These are phyloP conservation scores for Spatulosminthurus flaviceps DNA, from an alignment of 2,888 invertebrate genomes.

Conservation along the genomic window DNA sequence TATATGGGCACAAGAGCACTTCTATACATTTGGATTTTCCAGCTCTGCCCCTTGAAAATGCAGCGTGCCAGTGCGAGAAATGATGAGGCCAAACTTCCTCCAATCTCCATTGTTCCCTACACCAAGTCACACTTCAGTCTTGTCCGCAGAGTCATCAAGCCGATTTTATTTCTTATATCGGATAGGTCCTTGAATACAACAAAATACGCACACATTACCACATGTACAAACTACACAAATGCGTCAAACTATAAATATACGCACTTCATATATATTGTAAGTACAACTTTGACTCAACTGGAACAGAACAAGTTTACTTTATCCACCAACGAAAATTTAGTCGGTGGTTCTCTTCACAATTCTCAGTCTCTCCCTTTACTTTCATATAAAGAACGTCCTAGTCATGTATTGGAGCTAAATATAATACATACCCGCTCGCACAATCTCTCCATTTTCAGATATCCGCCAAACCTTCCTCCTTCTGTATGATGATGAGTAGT, in stretches of 20 bases:
- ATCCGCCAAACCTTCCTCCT: too few relatives aligned
- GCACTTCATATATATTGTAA: too few relatives aligned
- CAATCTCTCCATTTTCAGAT: neutral
- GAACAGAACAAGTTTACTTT: neutral
- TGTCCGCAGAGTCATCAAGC: constrained; percentile 22
- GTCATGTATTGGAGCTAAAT: neutral
- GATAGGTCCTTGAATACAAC: constrained; percentile 1
- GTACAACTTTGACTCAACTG: neutral
- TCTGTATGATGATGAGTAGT: neutral
- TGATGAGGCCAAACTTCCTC: constrained; percentile 60
- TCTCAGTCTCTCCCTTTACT: neutral
- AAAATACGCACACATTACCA: neutral
- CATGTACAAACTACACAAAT: neutral
- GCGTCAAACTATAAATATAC: too few relatives aligned
- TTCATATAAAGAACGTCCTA: neutral
- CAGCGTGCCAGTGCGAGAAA: constrained; percentile 59
- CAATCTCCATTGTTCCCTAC: constrained; percentile 50
- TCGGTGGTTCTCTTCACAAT: neutral
- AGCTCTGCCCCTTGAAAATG: constrained; percentile 43
- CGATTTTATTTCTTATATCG: constrained; percentile 31
- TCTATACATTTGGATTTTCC: constrained; percentile 32
- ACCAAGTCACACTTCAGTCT: constrained; percentile 53
- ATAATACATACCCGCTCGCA: neutral
- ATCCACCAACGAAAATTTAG: neutral
- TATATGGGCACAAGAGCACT: neutral